These are phyloP conservation scores for Hirudo medicinalis DNA, from an alignment of 1,140 invertebrate species.

Conservation along the genomic window DNA sequence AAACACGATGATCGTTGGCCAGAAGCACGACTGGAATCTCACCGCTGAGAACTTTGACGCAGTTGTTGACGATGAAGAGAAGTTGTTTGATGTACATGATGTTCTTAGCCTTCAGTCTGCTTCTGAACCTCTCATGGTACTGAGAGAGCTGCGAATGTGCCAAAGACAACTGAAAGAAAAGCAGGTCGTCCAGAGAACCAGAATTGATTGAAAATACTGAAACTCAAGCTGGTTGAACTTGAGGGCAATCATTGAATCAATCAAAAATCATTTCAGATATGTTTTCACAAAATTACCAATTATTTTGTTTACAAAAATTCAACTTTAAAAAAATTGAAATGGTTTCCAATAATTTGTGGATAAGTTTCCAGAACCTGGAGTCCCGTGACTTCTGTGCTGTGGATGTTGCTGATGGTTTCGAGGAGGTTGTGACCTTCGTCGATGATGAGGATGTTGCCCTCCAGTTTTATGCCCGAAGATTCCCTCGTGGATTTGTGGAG, in stretches of 20 bases:
- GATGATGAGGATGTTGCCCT: conserved; percentile 74
- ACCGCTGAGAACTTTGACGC: conserved; percentile 52
- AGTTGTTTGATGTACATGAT: conserved; percentile 72
- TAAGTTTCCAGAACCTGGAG: conserved; percentile 42
- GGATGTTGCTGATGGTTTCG: conserved; percentile 72
- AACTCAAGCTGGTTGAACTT: too few relatives aligned
- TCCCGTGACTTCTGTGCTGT: conserved; percentile 59
- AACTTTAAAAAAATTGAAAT: neutral
- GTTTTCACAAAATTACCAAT: too few relatives aligned
- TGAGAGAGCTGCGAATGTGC: conserved; percentile 58
- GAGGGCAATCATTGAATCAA: too few relatives aligned
- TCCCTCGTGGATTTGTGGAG: conserved; percentile 71
- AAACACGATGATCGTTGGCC: too few relatives aligned
- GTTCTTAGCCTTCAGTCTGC: conserved; percentile 65
- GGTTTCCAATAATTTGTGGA: conserved; percentile 4
- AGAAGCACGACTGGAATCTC: neutral
- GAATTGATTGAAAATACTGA: too few relatives aligned
- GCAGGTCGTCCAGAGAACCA: too few relatives aligned
- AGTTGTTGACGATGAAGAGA: conserved; percentile 60
- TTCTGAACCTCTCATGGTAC: conserved; percentile 64
- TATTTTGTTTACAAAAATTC: too few relatives aligned
- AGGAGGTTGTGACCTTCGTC: conserved; percentile 95
- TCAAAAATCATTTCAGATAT: too few relatives aligned
- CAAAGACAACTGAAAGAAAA: conserved; percentile 40
- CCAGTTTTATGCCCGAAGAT: conserved; percentile 66